Conservation (phyloP, 92 coral and sea anemone genomes). For the Muricea muricata region DNA sequence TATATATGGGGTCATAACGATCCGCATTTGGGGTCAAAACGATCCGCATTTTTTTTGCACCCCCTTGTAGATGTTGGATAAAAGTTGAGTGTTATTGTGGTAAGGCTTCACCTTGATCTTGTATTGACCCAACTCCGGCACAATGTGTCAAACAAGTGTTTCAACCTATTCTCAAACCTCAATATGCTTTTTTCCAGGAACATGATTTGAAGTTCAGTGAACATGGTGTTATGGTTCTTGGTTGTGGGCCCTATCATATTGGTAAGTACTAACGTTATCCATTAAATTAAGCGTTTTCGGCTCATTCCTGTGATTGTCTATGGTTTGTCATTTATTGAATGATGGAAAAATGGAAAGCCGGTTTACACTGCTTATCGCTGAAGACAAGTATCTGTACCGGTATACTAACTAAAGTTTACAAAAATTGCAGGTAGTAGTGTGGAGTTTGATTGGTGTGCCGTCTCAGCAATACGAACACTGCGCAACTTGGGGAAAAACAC, state of each 20-base stretch:
- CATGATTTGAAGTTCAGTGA: slow-evolving; percentile 87
- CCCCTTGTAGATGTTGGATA: too few species aligned
- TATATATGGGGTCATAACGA: too few species aligned
- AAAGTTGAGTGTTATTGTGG: too few species aligned
- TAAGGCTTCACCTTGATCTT: neutral
- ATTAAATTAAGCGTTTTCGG: too few species aligned
- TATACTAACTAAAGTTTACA: neutral
- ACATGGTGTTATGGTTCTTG: slow-evolving; percentile 93
- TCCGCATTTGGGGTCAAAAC: too few species aligned
- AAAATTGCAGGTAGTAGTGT: slow-evolving; percentile 86
- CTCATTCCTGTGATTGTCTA: neutral
- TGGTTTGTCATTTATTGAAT: too few species aligned
- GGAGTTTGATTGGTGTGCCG: slow-evolving; percentile 99
- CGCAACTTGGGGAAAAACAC: slow-evolving; percentile 86
- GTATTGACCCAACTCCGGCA: neutral
- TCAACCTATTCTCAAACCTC: neutral
- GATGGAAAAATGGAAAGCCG: too few species aligned
- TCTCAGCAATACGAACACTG: slow-evolving; percentile 91
- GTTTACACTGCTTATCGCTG: neutral
- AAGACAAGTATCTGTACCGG: too few species aligned
- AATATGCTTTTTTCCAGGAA: slow-evolving; percentile 51
- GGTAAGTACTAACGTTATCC: neutral
- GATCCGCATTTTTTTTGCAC: too few species aligned
- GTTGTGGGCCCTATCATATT: slow-evolving; percentile 99
- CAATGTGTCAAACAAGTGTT: neutral